These are phyloP conservation scores for Pampusana beccarii DNA, from an alignment of 2,113 vertebrate species.

Conservation along the genomic window DNA sequence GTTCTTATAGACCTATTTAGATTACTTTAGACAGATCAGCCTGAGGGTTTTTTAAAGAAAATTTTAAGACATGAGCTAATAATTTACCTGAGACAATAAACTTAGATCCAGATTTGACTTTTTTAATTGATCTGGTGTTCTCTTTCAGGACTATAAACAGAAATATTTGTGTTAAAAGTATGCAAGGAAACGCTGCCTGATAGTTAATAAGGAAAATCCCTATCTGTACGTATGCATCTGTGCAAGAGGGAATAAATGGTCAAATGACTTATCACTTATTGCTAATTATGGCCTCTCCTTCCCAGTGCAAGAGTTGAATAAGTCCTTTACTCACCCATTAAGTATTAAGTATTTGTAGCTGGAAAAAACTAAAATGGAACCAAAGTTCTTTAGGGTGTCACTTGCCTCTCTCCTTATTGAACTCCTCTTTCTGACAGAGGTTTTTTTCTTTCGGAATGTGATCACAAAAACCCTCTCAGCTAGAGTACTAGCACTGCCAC, in stretches of 20 bases:
- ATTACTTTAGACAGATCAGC: background rate
- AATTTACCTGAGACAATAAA: background rate
- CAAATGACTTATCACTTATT: background rate
- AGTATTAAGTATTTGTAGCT: background rate
- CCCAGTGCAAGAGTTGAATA: background rate
- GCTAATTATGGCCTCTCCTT: background rate
- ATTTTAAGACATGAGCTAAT: background rate
- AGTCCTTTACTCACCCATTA: background rate
- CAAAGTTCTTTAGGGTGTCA: background rate
- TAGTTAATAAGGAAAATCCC: background rate
- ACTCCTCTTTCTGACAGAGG: background rate
- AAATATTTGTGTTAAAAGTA: background rate
- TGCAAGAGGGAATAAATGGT: background rate
- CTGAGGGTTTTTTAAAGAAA: background rate
- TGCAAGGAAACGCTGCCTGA: background rate
- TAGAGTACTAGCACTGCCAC: background rate
- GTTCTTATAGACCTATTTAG: background rate
- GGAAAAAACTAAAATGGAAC: background rate
- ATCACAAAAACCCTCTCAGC: background rate
- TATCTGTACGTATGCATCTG: background rate
- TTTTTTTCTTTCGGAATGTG: background rate
- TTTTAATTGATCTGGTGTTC: background rate
- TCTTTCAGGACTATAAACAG: background rate
- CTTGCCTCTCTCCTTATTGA: background rate
- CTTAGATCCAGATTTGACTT: background rate